Evolutionary conservation across 1,140 invertebrate genomes (phyloP), one percentile per base, ranked within the genome.

Genomic region (Solenopsis fugax): DNA sequence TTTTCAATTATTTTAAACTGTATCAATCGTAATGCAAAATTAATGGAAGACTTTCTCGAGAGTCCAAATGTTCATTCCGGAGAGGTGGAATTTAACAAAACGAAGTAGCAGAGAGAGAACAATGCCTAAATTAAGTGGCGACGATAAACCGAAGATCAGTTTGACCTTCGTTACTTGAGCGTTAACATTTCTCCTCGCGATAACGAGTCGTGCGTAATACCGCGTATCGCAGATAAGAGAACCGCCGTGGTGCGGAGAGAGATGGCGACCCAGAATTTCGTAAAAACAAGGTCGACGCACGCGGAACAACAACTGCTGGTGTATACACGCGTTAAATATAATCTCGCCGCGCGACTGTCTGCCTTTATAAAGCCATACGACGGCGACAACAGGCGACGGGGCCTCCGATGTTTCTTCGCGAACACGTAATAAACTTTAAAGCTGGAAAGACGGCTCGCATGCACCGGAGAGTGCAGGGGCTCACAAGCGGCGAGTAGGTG

Each of bases 401-500:
- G 41, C 41, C 85, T 62, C 75, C 67, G 73, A 77, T 78, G 29
- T 69, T 56, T 87, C 67, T 2, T 67, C 34, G 60, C 58, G 71
- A 77, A 81, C 72, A 56, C 80, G 77, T 87, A 80, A 87, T 90
- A 87, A 90, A 85, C 73, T 89, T 90, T 80, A 87, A 90, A 88
- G 86, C 88, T 85, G 89, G 85, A 82, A 85, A 90, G 80, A 76
- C 86, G 76, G 69, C 77, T 90, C 72, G 80, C 85, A 85, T 86
- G 89, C 89, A 88, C 73, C 82, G 72, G 18, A 48, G 80, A 84
- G 86, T 88, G 88, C 86, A 86, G 76, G 62, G 67, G 85, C 86
- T 34, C 64, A 72, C 86, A 77, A 41, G 86, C 87, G 81, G 65
- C 88, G 91, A 93, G 92, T 93, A 93, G 93, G 92, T 93, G 91